Percentiles rank a stretch among this genome's conserved stretches.
Evolutionary conservation across 2,113 vertebrate species (phyloP).

Genomic region (Elaphurus davidianus): DNA sequence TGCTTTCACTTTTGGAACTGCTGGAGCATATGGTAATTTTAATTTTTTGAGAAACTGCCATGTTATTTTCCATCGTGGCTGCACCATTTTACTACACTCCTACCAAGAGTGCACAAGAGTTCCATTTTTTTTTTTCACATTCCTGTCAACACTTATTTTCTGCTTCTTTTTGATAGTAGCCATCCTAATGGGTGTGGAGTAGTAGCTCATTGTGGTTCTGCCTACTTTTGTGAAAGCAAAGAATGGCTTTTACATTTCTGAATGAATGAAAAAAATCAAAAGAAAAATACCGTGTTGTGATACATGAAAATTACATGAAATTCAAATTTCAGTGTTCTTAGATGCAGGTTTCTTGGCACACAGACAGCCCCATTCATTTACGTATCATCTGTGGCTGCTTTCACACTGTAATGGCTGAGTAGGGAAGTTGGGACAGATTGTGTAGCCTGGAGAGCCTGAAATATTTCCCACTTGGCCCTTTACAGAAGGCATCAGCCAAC

Average conservation of each 20-base stretch:
- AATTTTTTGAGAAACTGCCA: neutral
- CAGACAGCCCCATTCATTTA: neutral
- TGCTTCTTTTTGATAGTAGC: neutral
- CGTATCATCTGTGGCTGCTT: neutral
- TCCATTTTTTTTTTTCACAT: neutral
- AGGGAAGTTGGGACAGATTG: too few relatives aligned
- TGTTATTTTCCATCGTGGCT: neutral
- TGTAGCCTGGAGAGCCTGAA: neutral
- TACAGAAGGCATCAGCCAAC: neutral
- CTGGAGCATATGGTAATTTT: neutral
- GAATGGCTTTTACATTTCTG: neutral
- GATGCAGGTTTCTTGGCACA: neutral
- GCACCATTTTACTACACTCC: neutral
- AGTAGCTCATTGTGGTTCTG: neutral
- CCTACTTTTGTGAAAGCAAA: neutral
- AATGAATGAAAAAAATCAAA: neutral
- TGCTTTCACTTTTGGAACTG: neutral
- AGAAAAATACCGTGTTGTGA: neutral
- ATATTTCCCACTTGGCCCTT: neutral
- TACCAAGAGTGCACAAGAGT: accelerated
- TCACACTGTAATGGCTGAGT: accelerated
- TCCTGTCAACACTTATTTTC: neutral
- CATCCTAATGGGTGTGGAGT: neutral
- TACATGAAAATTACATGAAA: neutral
- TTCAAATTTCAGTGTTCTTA: neutral